Base-by-base conservation (phyloP, 2,888 invertebrate genomes). In the Gymnosoma rotundatum region DNA sequence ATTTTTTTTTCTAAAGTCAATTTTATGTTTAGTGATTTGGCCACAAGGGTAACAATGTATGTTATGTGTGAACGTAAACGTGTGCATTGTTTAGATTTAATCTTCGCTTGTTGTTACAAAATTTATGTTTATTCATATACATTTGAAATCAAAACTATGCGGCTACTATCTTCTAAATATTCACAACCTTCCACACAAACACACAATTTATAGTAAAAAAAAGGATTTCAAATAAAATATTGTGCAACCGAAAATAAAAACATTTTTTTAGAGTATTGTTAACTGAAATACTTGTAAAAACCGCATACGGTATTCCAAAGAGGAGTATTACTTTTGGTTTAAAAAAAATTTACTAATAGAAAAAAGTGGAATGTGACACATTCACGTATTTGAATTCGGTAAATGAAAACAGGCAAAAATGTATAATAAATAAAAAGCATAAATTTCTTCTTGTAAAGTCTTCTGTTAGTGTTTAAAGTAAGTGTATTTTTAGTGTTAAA, bases 71-170 rank as follows among this genome's bases (percentile, higher is more conserved):
- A 14, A 25, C 54, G 14, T 21, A 54, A 25, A 16, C 18, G 12
- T 64, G 14, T 58, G 58, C 69, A 70, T 84, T 81, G 69, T 78
- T 78, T 64, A 78, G 78, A 81, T 81, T 81, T 81, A 78, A 84
- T 84, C 81, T 54, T 32, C 54, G 81, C 64, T 81, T 74, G 78
- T 81, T 84, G 84, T 81, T 81, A 75, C 73, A 74, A 42, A 84
- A 84, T 84, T 84, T 81, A 84, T 84, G 78, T 78, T 78, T 81
- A 78, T 81, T 81, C 78, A 74, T 81, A 76, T 42, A 48, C 63
- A 63, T 64, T 54, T 76, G 54, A 81, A 78, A 81, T 84, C 84
- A 84, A 81, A 84, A 81, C 78, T 81, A 80, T 78, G 84, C 73
- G 74, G 84, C 66, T 67, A 58, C 79, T 78, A 84, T 84, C 84